Evolutionary conservation across 2,797 vertebrate genomes (phyloP).

Genomic region (Staurois parvus): DNA sequence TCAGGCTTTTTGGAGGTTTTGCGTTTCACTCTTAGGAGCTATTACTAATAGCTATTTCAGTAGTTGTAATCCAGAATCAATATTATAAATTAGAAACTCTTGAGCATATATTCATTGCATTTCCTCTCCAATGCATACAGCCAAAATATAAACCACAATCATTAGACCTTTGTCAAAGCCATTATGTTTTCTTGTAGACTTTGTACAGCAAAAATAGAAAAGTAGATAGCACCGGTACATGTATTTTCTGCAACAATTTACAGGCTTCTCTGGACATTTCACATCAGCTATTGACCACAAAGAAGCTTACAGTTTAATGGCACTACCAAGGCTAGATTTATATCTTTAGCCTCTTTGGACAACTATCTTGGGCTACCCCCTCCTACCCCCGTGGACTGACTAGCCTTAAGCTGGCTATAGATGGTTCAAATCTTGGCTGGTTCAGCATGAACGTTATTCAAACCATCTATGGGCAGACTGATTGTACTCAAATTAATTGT

Average conservation of each 20-base stretch:
- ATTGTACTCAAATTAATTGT: too few relatives aligned
- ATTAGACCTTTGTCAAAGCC: too few relatives aligned
- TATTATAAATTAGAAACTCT: slow-evolving; percentile 19
- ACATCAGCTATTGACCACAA: neutral
- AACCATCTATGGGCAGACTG: too few relatives aligned
- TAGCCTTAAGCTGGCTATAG: too few relatives aligned
- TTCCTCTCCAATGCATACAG: neutral
- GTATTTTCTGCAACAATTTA: too few relatives aligned
- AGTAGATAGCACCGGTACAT: neutral
- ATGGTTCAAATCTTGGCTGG: too few relatives aligned
- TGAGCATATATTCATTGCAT: neutral
- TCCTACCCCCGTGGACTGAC: too few relatives aligned
- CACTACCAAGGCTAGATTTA: too few relatives aligned
- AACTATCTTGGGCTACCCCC: too few relatives aligned
- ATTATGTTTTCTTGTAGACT: neutral
- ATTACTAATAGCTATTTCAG: slow-evolving; percentile 10
- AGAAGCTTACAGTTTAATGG: neutral
- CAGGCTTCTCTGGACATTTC: neutral
- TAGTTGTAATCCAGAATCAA: slow-evolving; percentile 31
- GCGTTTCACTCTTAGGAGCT: slow-evolving; percentile 7
- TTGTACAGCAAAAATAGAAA: neutral
- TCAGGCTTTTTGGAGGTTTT: slow-evolving; percentile 33
- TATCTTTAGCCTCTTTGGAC: too few relatives aligned
- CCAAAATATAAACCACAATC: neutral
- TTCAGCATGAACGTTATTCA: too few relatives aligned